Percentiles rank a stretch among this genome's conserved stretches.
These are phyloP conservation scores for Achatina immaculata DNA, from an alignment of 1,140 invertebrate genomes.

Conservation along the genomic window DNA sequence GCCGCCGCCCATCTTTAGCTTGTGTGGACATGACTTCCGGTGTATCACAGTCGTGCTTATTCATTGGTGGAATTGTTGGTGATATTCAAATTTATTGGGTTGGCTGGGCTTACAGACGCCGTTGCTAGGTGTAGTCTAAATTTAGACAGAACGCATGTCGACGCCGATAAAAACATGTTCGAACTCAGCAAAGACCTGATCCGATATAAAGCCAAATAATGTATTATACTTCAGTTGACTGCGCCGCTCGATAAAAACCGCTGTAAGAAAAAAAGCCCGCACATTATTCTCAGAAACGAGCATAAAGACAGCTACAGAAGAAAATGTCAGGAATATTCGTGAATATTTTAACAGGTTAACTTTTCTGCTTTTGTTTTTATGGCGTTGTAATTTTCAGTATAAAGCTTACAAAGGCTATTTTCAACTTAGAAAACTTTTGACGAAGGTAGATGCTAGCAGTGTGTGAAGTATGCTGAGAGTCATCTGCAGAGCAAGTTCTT, in stretches of 20 bases:
- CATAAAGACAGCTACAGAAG: not conserved
- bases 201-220: too few species aligned
- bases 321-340: conserved; percentile 4
- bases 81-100: not conserved
- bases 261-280: not conserved
- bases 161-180: not conserved
- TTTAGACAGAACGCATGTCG: not conserved
- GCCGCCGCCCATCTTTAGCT: not conserved
- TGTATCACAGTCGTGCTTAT: not conserved
- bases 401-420: too few species aligned
- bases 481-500: too few species aligned
- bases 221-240: too few species aligned
- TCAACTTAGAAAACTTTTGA: too few species aligned
- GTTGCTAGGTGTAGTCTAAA: not conserved
- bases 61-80: not conserved
- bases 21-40: not conserved
- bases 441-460: too few species aligned
- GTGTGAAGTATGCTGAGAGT: too few species aligned
- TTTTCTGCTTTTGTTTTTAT: too few species aligned
- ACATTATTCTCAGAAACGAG: not conserved
- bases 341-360: not conserved
- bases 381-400: too few species aligned
- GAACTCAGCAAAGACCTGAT: not conserved
- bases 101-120: not conserved
- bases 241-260: not conserved